These are phyloP conservation scores for Apodemia mormo DNA, from an alignment of 2,888 invertebrate genomes.

Conservation along the genomic window DNA sequence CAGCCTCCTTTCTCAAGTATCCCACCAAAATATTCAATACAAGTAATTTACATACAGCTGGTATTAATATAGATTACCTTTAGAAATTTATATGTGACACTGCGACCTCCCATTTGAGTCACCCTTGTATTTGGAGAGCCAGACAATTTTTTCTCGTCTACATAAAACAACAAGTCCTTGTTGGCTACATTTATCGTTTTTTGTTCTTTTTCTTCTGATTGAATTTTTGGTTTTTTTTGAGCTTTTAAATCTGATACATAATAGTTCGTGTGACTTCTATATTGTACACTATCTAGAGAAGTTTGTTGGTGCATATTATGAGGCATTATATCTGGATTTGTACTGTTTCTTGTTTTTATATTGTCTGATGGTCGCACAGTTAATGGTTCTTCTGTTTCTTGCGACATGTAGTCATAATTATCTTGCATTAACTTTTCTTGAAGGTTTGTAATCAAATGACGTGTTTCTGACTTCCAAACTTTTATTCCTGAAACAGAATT, in stretches of 20 bases:
- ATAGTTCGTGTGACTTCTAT: background rate
- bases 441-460: conserved; percentile 18
- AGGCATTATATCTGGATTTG: background rate
- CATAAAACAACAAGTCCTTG: background rate
- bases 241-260: background rate
- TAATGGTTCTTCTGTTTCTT: conserved; percentile 9
- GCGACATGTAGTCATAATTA: conserved; percentile 54
- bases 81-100: conserved; percentile 47
- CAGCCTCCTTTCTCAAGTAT: too few species aligned
- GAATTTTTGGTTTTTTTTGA: background rate
- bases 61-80: conserved; percentile 38
- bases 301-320: background rate
- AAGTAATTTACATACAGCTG: too few species aligned
- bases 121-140: background rate
- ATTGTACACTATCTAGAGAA: background rate
- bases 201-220: background rate
- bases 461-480: background rate
- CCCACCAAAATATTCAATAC: too few species aligned
- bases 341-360: background rate
- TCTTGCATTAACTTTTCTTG: conserved; percentile 52
- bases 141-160: background rate
- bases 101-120: conserved; percentile 18
- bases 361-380: background rate
- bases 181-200: background rate
- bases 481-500: background rate